Percentiles rank a stretch among this genome's conserved stretches.
Conservation (phyloP, 1,140 invertebrate genomes). For the Papilio xuthus region DNA sequence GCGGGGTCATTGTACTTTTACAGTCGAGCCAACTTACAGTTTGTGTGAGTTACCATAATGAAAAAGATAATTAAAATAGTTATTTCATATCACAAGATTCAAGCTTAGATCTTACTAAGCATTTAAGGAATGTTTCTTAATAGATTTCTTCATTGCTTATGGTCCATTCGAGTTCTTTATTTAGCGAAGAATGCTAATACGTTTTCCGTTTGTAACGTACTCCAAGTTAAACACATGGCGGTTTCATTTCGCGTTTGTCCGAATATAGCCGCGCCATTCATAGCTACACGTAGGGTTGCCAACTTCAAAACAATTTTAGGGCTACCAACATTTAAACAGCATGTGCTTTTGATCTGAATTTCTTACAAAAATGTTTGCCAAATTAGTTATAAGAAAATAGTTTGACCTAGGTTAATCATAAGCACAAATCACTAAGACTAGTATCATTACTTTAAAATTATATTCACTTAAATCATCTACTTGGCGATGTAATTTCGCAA, state of each 20-base stretch:
- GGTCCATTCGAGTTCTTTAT: slow-evolving; percentile 15
- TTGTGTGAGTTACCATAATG: not conserved
- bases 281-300: slow-evolving; percentile 6
- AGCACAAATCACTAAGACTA: not conserved
- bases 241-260: slow-evolving; percentile 17
- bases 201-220: slow-evolving; percentile 8
- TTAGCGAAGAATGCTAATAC: slow-evolving; percentile 22
- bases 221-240: slow-evolving; percentile 21
- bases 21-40: not conserved
- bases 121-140: not conserved
- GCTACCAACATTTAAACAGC: not conserved
- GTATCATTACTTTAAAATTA: not conserved
- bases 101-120: not conserved
- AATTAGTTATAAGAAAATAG: not conserved
- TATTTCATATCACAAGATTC: not conserved
- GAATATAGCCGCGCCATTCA: slow-evolving; percentile 27
- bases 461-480: not conserved
- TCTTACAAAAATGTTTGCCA: not conserved
- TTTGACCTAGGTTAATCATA: not conserved
- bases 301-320: slow-evolving; percentile 5
- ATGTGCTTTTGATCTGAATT: not conserved
- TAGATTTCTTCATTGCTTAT: slow-evolving; percentile 10
- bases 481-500: not conserved
- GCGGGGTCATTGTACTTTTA: not conserved
- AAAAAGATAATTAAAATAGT: not conserved